Evolutionary conservation across 2,888 invertebrate genomes (phyloP).

Genomic region (Netelia melanura): DNA sequence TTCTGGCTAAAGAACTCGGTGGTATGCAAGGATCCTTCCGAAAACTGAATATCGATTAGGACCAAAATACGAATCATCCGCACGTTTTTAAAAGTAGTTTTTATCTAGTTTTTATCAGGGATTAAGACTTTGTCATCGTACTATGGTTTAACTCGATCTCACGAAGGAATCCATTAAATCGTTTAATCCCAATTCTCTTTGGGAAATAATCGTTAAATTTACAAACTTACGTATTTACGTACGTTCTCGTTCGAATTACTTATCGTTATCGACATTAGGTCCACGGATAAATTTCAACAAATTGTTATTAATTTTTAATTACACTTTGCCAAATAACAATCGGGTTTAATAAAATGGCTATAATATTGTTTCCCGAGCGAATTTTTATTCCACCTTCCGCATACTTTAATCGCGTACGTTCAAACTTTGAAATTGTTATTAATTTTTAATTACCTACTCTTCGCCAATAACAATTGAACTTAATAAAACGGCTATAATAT

Average conservation of each 20-base stretch:
- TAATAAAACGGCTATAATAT: background rate
- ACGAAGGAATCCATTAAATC: background rate
- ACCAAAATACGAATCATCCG: background rate
- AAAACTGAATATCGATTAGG: constrained; percentile 81
- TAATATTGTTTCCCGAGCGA: background rate
- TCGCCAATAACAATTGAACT: background rate
- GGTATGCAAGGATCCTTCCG: constrained; percentile 82
- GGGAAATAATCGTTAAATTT: background rate
- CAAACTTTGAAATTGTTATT: too few species aligned
- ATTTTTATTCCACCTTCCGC: too few species aligned
- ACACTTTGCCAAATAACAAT: background rate
- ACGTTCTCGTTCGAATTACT: too few species aligned
- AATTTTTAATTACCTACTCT: background rate
- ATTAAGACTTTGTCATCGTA: background rate
- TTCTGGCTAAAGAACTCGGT: constrained; percentile 76
- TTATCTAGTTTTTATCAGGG: constrained; percentile 19
- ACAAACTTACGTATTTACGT: background rate
- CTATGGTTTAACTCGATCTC: background rate
- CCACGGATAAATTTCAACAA: background rate
- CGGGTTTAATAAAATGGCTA: background rate
- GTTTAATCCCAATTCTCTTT: background rate
- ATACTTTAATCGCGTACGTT: too few species aligned
- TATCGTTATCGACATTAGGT: too few species aligned
- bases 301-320: background rate
- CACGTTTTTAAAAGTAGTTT: background rate